Conservation (phyloP, 2,113 vertebrate genomes). For the Puffinus mauretanicus region DNA sequence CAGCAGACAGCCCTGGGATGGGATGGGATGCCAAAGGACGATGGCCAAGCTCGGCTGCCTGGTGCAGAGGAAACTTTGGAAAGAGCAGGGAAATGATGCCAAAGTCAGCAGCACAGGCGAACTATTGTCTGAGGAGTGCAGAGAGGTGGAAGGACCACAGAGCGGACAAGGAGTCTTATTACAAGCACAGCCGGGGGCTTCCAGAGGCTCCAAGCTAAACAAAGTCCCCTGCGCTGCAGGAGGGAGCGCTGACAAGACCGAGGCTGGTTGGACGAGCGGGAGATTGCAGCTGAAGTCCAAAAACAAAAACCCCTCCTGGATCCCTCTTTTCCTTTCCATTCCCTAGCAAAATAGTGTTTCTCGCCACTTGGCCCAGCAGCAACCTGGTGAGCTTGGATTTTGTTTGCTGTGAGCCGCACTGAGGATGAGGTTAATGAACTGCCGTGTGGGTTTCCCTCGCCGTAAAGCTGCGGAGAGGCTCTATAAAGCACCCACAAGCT, state of each 20-base stretch:
- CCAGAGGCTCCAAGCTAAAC: conserved; percentile 1
- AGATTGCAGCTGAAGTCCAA: background rate
- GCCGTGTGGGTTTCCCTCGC: background rate
- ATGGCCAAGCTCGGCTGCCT: background rate
- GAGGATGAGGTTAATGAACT: background rate
- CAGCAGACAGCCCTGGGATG: background rate
- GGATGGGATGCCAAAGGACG: background rate
- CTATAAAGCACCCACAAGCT: background rate
- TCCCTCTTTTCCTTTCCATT: background rate
- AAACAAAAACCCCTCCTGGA: background rate
- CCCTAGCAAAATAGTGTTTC: background rate
- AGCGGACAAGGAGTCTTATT: background rate
- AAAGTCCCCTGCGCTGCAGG: background rate
- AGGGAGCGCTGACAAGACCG: background rate
- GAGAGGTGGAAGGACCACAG: background rate
- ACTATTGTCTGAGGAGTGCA: conserved; percentile 31
- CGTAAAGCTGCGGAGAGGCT: background rate
- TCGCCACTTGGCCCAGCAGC: background rate
- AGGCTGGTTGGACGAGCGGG: background rate
- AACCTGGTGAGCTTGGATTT: background rate
- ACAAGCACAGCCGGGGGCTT: background rate
- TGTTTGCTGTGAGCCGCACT: rapidly evolving
- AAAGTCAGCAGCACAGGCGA: background rate
- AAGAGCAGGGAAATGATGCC: background rate
- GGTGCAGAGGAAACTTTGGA: background rate